Conservation (phyloP, 2,113 vertebrate species). For the Pithys albifrons region DNA sequence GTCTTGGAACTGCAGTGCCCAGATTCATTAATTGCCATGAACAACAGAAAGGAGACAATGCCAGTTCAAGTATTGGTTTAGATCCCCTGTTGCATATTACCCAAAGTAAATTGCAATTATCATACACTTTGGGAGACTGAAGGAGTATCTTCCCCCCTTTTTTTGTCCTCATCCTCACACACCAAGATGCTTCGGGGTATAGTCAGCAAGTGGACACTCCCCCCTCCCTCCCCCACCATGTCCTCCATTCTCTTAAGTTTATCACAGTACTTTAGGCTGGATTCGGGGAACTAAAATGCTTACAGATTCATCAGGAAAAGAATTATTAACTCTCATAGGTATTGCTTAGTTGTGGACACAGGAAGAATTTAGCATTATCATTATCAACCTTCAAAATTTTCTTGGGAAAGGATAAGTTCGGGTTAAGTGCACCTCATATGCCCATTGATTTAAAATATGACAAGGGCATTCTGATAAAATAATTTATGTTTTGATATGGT, state of each 20-base stretch:
- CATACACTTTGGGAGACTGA: neutral
- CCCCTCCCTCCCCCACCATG: too few relatives aligned
- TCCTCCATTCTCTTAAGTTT: neutral
- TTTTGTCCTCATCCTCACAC: too few relatives aligned
- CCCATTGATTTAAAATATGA: neutral
- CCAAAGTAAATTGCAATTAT: neutral
- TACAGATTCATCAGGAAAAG: neutral
- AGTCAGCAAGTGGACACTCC: neutral
- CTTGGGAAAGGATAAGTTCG: neutral
- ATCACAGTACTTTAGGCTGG: neutral
- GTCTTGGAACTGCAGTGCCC: slow-evolving; percentile 16
- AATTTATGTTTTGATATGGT: neutral
- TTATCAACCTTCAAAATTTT: slow-evolving; percentile 1
- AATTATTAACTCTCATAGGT: neutral
- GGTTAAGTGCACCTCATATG: neutral
- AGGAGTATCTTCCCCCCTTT: neutral
- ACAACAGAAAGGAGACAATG: neutral
- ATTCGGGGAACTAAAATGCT: slow-evolving; percentile 7
- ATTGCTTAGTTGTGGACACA: neutral
- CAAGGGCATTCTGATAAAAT: neutral
- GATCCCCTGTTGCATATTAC: neutral
- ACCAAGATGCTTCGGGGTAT: neutral
- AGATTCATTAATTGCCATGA: slow-evolving; percentile 4
- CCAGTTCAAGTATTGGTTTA: slow-evolving; percentile 1
- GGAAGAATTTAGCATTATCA: neutral